Conservation (phyloP, 2,797 vertebrate genomes). For the Spheniscus humboldti region DNA sequence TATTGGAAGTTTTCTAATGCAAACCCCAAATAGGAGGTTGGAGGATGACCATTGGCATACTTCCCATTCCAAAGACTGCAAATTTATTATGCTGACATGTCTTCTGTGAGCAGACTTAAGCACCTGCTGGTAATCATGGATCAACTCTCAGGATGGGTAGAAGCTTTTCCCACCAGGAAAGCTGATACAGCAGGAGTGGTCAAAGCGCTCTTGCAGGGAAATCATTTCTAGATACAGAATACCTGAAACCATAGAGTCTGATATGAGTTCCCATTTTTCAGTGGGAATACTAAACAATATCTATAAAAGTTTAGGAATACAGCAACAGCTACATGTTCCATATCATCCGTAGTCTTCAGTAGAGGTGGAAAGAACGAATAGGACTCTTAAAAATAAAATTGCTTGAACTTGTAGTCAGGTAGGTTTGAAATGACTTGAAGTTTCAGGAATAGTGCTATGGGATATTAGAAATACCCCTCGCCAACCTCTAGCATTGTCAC, state of each 20-base stretch:
- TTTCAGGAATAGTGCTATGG: neutral
- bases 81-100: neutral
- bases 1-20: neutral
- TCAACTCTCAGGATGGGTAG: neutral
- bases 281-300: neutral
- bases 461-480: neutral
- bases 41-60: neutral
- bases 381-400: neutral
- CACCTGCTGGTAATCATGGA: neutral
- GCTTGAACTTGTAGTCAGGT: neutral
- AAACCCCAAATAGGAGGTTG: neutral
- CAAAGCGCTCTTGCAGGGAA: accelerated
- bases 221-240: neutral
- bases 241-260: neutral
- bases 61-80: neutral
- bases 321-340: neutral
- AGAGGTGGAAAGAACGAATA: neutral
- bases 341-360: neutral
- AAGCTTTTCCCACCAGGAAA: neutral
- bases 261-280: neutral
- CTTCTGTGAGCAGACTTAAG: neutral
- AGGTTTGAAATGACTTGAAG: neutral
- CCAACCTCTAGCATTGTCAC: neutral
- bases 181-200: neutral
- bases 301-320: neutral